phyloP scores from a whole-genome alignment of 2,113 vertebrate species.

The Egretta garzetta region DNA sequence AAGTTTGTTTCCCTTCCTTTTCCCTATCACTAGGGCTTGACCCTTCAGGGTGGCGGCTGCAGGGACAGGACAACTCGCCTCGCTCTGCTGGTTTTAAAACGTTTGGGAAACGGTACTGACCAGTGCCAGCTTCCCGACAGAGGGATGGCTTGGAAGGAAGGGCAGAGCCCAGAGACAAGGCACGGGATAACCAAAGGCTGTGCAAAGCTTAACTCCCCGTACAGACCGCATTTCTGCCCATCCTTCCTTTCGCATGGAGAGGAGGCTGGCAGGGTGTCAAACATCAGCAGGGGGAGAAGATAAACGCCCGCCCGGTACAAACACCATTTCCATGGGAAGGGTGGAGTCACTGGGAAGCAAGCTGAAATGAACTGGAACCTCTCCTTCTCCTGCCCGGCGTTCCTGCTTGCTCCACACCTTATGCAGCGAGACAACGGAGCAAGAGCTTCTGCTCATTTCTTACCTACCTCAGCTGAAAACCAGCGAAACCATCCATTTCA shows the following conservation, averaged over 20 bases:
- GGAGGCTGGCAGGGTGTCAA: not conserved
- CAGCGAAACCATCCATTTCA: not conserved
- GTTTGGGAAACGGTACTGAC: not conserved
- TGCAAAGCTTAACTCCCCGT: not conserved
- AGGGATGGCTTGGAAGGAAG: not conserved
- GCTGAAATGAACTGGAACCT: conserved; percentile 9
- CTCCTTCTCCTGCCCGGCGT: not conserved
- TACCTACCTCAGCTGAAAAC: not conserved
- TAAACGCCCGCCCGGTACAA: not conserved
- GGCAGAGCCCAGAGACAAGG: not conserved
- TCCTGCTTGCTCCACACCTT: not conserved
- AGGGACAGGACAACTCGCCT: not conserved
- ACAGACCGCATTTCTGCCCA: not conserved
- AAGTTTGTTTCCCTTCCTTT: not conserved
- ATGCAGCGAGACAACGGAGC: not conserved
- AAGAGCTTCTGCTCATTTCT: not conserved
- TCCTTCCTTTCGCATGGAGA: not conserved
- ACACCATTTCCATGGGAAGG: not conserved
- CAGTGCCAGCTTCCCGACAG: not conserved
- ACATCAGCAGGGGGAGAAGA: not conserved
- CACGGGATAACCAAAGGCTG: not conserved
- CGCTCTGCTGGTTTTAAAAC: not conserved
- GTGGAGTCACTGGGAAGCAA: conserved; percentile 37
- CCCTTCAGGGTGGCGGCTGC: not conserved
- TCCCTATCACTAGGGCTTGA: fast-evolving